Evolutionary conservation across 2,113 vertebrate genomes (phyloP).

Genomic region (Pan paniscus): DNA sequence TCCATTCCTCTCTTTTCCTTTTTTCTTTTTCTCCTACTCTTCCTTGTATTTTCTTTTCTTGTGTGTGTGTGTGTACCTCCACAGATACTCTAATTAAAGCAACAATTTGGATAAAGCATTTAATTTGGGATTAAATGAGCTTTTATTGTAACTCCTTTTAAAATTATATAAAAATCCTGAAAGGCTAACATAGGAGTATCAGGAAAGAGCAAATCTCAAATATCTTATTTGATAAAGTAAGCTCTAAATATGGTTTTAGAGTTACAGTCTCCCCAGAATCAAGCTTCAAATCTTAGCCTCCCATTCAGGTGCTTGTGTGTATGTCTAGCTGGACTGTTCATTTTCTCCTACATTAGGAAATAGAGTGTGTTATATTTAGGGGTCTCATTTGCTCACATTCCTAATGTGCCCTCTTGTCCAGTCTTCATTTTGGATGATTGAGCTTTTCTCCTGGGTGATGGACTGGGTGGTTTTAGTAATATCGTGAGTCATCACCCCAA

Average conservation of each 20-base stretch:
- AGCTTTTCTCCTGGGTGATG: neutral
- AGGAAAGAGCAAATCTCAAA: constrained; percentile 1
- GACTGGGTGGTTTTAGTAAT: neutral
- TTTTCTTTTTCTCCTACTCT: neutral
- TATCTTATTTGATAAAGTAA: neutral
- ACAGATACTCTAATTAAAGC: neutral
- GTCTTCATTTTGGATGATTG: neutral
- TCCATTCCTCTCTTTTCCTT: neutral
- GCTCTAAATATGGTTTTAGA: neutral
- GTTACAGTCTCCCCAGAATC: neutral
- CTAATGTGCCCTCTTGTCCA: neutral
- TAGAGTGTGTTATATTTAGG: neutral
- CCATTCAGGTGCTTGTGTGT: neutral
- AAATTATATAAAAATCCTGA: constrained; percentile 29
- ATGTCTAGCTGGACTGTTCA: neutral
- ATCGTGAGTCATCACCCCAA: neutral
- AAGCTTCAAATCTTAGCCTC: neutral
- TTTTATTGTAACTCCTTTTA: constrained; percentile 6
- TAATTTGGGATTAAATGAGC: neutral
- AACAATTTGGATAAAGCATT: neutral
- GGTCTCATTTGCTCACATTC: neutral
- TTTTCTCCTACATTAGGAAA: neutral
- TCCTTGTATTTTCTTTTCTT: neutral
- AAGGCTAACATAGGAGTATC: neutral
- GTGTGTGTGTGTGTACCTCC: neutral